phyloP scores from a whole-genome alignment of 2,113 vertebrate species.

The Loxodonta africana region DNA sequence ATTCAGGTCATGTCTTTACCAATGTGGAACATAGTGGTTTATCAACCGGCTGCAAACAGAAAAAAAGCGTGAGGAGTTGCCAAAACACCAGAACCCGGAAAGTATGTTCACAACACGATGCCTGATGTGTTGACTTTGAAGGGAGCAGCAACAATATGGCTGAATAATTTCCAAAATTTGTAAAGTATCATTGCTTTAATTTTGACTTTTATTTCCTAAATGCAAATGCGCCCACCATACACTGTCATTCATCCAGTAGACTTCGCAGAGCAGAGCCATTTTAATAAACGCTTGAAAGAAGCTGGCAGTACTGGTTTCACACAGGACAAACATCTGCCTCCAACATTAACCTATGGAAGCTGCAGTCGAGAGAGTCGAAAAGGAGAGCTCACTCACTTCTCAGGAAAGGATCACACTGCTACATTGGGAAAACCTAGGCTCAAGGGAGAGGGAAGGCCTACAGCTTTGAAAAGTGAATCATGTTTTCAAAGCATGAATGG shows the following conservation, averaged over 20 bases:
- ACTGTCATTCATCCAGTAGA: neutral
- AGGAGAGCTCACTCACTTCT: neutral
- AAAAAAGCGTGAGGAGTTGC: neutral
- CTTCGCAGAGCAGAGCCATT: neutral
- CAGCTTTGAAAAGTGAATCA: conserved; percentile 44
- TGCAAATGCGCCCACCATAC: neutral
- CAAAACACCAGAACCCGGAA: neutral
- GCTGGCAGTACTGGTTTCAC: neutral
- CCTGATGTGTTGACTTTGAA: neutral
- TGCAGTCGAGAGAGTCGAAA: neutral
- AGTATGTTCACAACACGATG: neutral
- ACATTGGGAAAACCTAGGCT: neutral
- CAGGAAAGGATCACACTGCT: neutral
- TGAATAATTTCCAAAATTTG: neutral
- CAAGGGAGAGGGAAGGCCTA: neutral
- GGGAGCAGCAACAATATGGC: neutral
- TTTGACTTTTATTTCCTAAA: neutral
- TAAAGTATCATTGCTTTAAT: neutral
- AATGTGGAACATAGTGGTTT: neutral
- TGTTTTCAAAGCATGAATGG: conserved; percentile 41
- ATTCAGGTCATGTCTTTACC: neutral
- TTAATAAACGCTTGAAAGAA: neutral
- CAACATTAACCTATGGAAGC: neutral
- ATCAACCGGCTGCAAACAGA: neutral
- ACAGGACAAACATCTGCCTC: neutral